phyloP scores from a whole-genome alignment of 1,140 invertebrate genomes.

The Coenobita brevimanus region DNA sequence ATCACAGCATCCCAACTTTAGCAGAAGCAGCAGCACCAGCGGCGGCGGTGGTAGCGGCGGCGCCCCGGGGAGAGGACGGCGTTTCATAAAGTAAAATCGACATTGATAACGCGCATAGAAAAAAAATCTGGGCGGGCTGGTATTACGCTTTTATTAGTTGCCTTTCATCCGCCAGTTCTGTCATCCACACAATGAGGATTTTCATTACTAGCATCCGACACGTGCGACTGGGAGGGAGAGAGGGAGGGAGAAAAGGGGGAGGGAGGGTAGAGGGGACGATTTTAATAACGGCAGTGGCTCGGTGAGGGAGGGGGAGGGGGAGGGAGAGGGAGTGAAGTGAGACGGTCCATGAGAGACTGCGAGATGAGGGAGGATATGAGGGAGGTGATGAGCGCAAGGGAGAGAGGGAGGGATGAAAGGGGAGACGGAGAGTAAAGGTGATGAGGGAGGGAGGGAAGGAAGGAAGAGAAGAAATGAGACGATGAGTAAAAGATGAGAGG shows the following conservation, averaged over 20 bases:
- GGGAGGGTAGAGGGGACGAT: not conserved
- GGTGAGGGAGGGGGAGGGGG: not conserved
- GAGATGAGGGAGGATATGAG: slow-evolving; percentile 12
- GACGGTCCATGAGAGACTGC: not conserved
- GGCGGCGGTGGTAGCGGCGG: no score
- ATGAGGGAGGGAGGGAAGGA: slow-evolving; percentile 67
- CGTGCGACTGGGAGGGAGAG: slow-evolving; percentile 6
- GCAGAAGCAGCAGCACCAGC: no score
- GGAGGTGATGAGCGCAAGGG: not conserved
- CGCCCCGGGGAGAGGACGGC: no score
- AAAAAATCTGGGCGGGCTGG: not conserved
- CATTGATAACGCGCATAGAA: slow-evolving; percentile 15
- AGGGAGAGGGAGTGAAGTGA: not conserved
- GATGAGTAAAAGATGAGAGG: not conserved
- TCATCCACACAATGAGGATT: slow-evolving; percentile 60
- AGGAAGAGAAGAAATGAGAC: slow-evolving; percentile 55
- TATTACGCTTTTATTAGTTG: slow-evolving; percentile 59
- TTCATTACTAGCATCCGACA: slow-evolving; percentile 60
- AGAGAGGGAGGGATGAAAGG: not conserved
- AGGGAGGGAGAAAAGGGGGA: not conserved
- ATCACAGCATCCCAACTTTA: not conserved
- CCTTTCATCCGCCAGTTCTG: slow-evolving; percentile 53
- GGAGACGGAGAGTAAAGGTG: slow-evolving; percentile 29
- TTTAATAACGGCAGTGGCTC: slow-evolving; percentile 33
- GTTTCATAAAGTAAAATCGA: slow-evolving; percentile 26